Percentiles rank a stretch among this genome's conserved stretches.
phyloP scores from a whole-genome alignment of 2,888 invertebrate species.

The Tinea semifulvella region DNA sequence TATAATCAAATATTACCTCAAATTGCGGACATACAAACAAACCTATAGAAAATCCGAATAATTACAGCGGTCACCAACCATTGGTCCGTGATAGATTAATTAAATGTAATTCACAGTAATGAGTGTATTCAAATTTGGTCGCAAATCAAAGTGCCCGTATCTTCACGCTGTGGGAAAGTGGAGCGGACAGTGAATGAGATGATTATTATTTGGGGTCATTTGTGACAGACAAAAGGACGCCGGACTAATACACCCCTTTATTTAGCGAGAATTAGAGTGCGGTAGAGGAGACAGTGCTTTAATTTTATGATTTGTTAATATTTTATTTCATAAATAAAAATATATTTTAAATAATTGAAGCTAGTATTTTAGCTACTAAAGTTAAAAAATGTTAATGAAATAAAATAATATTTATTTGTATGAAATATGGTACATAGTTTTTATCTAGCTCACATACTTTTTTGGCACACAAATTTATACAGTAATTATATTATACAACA shows the following conservation, averaged over 20 bases:
- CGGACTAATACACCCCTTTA: conserved; percentile 41
- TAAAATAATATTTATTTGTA: too few relatives aligned
- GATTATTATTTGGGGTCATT: conserved; percentile 62
- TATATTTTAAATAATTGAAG: too few relatives aligned
- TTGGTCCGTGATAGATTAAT: conserved; percentile 35
- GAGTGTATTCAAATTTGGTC: conserved; percentile 50
- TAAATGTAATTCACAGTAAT: conserved; percentile 48
- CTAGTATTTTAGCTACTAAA: too few relatives aligned
- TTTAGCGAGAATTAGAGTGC: conserved; percentile 19
- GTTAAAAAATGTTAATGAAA: too few relatives aligned
- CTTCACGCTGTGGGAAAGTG: conserved; percentile 54
- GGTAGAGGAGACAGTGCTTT: neutral
- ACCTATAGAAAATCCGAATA: conserved; percentile 4
- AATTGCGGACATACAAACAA: neutral
- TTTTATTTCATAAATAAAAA: too few relatives aligned
- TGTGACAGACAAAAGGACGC: conserved; percentile 50
- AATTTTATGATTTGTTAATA: too few relatives aligned
- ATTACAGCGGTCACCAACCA: conserved; percentile 13
- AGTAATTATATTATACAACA: too few relatives aligned
- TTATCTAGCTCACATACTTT: too few relatives aligned
- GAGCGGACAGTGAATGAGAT: conserved; percentile 47
- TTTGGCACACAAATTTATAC: too few relatives aligned
- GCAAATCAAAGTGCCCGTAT: conserved; percentile 63
- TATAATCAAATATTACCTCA: too few relatives aligned
- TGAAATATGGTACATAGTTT: too few relatives aligned